Evolutionary conservation across 2,888 invertebrate species (phyloP).

Genomic region (Mayetiola destructor): DNA sequence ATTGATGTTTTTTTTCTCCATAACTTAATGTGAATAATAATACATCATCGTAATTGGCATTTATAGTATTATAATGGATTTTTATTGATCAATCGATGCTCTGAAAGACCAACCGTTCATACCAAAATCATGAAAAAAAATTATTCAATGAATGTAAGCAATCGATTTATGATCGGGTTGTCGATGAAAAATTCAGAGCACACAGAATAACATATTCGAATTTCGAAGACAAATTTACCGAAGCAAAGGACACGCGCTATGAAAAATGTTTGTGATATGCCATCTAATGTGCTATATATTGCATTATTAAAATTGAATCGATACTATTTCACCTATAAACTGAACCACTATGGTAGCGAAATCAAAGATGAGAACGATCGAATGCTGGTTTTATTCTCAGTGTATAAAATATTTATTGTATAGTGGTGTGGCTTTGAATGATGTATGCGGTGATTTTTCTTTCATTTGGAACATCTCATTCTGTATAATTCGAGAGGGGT

Average conservation of each 20-base stretch:
- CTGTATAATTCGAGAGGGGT: neutral
- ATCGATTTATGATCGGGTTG: neutral
- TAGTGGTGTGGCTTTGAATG: neutral
- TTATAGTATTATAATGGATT: conserved; percentile 21
- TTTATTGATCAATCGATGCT: conserved; percentile 19
- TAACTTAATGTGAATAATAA: conserved; percentile 12
- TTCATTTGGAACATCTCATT: neutral
- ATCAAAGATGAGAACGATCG: neutral
- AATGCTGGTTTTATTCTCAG: neutral
- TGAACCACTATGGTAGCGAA: too few relatives aligned
- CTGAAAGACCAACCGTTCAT: neutral
- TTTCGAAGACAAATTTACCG: neutral
- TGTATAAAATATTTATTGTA: conserved; percentile 4
- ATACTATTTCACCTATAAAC: too few relatives aligned
- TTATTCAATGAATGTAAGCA: too few relatives aligned
- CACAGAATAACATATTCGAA: neutral
- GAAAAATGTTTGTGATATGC: neutral
- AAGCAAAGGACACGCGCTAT: neutral
- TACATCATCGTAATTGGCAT: conserved; percentile 22
- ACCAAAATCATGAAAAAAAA: too few relatives aligned
- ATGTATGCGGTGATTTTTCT: conserved; percentile 9
- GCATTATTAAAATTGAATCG: conserved; percentile 5
- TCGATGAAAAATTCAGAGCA: neutral
- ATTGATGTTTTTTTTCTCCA: conserved; percentile 5
- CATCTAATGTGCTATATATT: neutral